A percentile compares a stretch with the other conserved stretches of the same genome.
These are phyloP conservation scores for Meda fulgida DNA, from an alignment of 2,797 vertebrate species.

Conservation along the genomic window DNA sequence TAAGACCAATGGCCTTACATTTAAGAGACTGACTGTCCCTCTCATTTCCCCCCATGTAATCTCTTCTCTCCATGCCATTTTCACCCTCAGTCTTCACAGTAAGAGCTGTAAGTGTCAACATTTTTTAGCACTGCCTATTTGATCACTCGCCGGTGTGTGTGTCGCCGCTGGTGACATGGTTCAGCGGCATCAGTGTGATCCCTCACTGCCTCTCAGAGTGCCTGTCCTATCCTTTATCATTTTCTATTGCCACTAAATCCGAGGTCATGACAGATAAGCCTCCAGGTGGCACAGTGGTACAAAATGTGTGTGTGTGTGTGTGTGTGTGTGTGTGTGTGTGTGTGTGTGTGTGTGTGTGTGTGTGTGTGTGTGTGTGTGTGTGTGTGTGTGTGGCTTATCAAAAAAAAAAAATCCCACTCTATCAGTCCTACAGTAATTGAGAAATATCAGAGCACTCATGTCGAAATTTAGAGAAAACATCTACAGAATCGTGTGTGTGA, in stretches of 20 bases:
- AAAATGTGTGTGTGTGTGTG: constrained; percentile 11
- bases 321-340: not conserved
- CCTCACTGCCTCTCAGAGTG: constrained; percentile 53
- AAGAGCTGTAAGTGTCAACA: constrained; percentile 49
- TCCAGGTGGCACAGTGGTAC: constrained; percentile 38
- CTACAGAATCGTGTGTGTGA: constrained; percentile 25
- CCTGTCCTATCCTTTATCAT: constrained; percentile 60
- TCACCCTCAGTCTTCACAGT: constrained; percentile 47
- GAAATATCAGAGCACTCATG: constrained; percentile 56
- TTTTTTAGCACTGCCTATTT: constrained; percentile 58
- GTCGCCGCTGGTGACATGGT: constrained; percentile 54
- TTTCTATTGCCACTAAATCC: constrained; percentile 63
- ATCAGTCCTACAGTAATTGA: constrained; percentile 49
- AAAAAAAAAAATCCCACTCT: constrained; percentile 48
- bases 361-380: constrained; percentile 3
- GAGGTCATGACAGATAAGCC: constrained; percentile 63
- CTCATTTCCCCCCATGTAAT: constrained; percentile 5
- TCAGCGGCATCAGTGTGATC: constrained; percentile 53
- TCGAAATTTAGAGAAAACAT: constrained; percentile 46
- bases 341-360: constrained; percentile 15
- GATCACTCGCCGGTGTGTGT: constrained; percentile 41
- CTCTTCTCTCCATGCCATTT: constrained; percentile 46
- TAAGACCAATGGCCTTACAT: constrained; percentile 14
- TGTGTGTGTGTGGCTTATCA: constrained; percentile 26
- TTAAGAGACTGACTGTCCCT: constrained; percentile 5